Evolutionary conservation across 2,797 vertebrate species (phyloP).

Genomic region (Meda fulgida): DNA sequence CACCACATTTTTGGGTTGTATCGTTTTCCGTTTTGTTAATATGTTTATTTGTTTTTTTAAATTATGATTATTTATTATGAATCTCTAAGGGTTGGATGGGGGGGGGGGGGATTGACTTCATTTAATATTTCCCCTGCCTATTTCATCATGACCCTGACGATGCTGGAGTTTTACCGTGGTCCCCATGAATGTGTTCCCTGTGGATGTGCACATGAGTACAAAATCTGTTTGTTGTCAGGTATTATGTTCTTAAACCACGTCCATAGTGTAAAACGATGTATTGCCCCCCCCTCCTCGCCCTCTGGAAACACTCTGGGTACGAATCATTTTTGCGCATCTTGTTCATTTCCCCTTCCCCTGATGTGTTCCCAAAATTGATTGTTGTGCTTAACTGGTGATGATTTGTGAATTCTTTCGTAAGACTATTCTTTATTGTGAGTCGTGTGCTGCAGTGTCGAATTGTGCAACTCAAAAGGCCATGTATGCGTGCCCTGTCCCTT

Average conservation of each 20-base stretch:
- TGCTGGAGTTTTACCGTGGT: conserved; percentile 40
- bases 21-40: conserved; percentile 25
- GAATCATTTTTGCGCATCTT: conserved; percentile 23
- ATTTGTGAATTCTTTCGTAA: conserved; percentile 54
- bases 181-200: conserved; percentile 47
- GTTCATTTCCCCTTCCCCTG: conserved; percentile 21
- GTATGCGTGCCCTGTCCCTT: conserved; percentile 49
- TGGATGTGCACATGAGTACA: conserved; percentile 39
- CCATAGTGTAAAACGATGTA: not conserved
- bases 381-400: conserved; percentile 62
- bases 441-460: conserved; percentile 43
- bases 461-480: conserved; percentile 50
- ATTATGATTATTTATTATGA: conserved; percentile 28
- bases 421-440: conserved; percentile 49
- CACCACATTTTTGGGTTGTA: conserved; percentile 40
- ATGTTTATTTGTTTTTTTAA: not conserved
- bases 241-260: conserved; percentile 18
- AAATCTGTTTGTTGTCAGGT: conserved; percentile 34
- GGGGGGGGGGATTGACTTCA: not conserved
- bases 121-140: conserved; percentile 29
- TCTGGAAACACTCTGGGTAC: conserved; percentile 33
- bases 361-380: conserved; percentile 44
- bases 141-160: conserved; percentile 3
- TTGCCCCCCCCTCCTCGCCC: conserved; percentile 3
- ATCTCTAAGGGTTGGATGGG: conserved; percentile 30